Base-by-base conservation (phyloP, 2,113 vertebrate genomes). In the Callionymus lyra region DNA sequence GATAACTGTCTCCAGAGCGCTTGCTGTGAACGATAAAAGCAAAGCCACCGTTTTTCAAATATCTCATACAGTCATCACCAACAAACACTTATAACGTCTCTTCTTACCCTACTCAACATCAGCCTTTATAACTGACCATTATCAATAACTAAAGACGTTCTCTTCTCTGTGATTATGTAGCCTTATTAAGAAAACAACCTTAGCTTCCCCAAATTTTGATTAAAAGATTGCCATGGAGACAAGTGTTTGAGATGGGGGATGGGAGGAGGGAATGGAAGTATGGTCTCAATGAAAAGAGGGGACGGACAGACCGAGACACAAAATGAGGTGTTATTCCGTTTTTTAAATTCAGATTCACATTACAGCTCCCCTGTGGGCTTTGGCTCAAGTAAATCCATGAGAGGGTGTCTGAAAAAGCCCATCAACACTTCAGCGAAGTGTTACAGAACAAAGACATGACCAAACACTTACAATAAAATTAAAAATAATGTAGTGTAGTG, bases 1-100 rank as follows among this genome's bases (percentile, higher is more conserved):
- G 41, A 70, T 79, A 38, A 94, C 77, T 12, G 83, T 86, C 21
- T 82, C 70, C 59, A 79, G 41, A 74, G 82, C 81, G 54, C 85
- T 80, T 56, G 83, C 94, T 98, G 73, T 10, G 58, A 55, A 35
- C 51, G 62, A 81, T 59, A 56, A 61, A 59, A 49, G 6, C 34
- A 56, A 34, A 41, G n/a, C 8, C 31, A 52, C 11, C 34, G 3
- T 52, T 46, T 56, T 34, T 18, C 2, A 17, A 34, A 16, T 34
- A 2, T 13, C 4, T 8, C 21, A 5, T 27, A 27, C 21, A 27
- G 53, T 50, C 49, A 44, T 39, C 16, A 41, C 4, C 16, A 44
- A 51, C 59, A 58, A 27, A 27, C 21, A 27, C 35, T 6, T 31
- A 4, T 12, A n/a, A 9, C 1, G 6, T 31, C 8, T 31, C 9